phyloP scores from a whole-genome alignment of 2,888 invertebrate genomes.

The Drosophila quinaria region DNA sequence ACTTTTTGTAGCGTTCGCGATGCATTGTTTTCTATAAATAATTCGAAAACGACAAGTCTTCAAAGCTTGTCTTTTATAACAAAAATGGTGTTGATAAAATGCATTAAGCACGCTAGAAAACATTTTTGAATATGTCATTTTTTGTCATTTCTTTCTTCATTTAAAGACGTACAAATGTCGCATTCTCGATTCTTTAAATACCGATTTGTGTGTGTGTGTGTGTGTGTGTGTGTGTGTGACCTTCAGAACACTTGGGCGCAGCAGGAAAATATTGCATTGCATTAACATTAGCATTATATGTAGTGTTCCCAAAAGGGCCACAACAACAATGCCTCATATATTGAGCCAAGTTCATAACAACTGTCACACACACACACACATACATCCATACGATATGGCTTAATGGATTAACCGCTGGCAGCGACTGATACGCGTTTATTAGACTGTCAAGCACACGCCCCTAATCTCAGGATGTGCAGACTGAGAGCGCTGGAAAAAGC shows the following conservation, averaged over 20 bases:
- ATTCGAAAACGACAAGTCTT: no score
- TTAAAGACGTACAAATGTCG: no score
- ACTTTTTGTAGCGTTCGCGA: no score
- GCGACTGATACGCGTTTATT: conserved; percentile 79
- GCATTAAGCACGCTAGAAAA: no score
- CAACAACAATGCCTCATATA: conserved; percentile 67
- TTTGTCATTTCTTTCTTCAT: no score
- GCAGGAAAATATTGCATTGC: conserved; percentile 73
- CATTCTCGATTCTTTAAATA: no score
- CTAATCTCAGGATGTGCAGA: conserved; percentile 63
- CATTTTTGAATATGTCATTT: no score
- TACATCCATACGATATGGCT: conserved; percentile 49
- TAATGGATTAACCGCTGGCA: conserved; percentile 82
- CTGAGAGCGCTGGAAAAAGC: conserved; percentile 38
- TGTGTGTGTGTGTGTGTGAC: conserved; percentile 34
- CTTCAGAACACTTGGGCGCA: conserved; percentile 53
- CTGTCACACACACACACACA: conserved; percentile 33
- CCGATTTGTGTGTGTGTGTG: conserved; percentile 2
- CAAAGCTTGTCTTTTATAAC: no score
- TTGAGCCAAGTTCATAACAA: conserved; percentile 50
- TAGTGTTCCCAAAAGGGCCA: conserved; percentile 38
- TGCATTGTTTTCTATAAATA: no score
- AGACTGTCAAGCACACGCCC: conserved; percentile 76
- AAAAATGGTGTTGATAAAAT: no score
- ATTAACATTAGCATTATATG: conserved; percentile 64